These are phyloP conservation scores for Melieria crassipennis DNA, from an alignment of 2,888 invertebrate genomes.

Conservation along the genomic window DNA sequence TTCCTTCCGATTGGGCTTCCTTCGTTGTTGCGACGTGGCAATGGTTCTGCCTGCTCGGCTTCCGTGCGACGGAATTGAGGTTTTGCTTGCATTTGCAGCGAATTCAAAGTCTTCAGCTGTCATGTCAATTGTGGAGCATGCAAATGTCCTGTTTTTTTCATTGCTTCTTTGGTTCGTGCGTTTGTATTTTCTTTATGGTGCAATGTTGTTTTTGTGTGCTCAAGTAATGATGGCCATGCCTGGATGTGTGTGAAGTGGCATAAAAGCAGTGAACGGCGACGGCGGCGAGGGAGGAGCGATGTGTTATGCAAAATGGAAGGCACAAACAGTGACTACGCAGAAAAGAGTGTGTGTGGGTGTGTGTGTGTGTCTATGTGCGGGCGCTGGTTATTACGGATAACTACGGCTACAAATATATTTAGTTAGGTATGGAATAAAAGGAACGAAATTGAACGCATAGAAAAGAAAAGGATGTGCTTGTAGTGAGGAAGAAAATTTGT, in stretches of 20 bases:
- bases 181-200: neutral
- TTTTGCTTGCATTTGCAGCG: neutral
- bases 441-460: neutral
- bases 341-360: constrained; percentile 17
- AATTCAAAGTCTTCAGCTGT: constrained; percentile 2
- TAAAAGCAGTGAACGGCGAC: no score
- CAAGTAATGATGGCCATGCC: neutral
- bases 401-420: constrained; percentile 16
- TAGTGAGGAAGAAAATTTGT: constrained; percentile 6
- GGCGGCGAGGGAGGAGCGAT: no score
- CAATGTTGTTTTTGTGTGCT: constrained; percentile 19
- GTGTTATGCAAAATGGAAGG: neutral
- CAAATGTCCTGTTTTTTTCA: constrained; percentile 3
- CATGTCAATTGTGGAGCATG: constrained; percentile 19
- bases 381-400: neutral
- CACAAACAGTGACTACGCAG: constrained; percentile 5
- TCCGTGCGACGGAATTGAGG: no score
- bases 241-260: no score
- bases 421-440: constrained; percentile 4
- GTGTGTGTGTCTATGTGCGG: constrained; percentile 2
- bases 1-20: no score
- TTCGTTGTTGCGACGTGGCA: no score
- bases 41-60: no score
- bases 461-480: neutral
- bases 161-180: neutral